These are phyloP conservation scores for Capromys pilorides DNA, from an alignment of 2,797 vertebrate species.

Conservation along the genomic window DNA sequence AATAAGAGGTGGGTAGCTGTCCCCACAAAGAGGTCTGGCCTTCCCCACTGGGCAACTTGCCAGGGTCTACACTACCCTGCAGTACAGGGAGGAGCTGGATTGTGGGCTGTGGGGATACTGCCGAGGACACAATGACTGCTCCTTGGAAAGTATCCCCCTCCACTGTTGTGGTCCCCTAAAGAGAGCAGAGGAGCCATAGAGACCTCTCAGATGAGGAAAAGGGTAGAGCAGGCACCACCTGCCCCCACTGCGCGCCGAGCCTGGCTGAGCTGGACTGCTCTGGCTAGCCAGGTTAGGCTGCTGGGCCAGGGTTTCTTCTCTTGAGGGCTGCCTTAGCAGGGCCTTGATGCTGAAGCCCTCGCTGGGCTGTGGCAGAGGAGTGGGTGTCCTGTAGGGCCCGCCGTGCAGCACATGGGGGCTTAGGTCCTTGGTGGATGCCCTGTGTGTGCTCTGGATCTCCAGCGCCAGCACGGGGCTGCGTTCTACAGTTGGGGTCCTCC, in stretches of 20 bases:
- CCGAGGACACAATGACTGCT: background rate
- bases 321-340: constrained; percentile 87
- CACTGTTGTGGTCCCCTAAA: background rate
- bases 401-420: constrained; percentile 91
- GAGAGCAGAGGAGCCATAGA: constrained; percentile 50
- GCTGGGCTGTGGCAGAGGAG: background rate
- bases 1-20: constrained; percentile 91
- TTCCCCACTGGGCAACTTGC: background rate
- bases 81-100: constrained; percentile 79
- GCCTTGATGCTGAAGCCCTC: constrained; percentile 91
- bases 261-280: background rate
- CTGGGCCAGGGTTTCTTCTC: constrained; percentile 72
- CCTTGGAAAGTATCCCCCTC: constrained; percentile 47
- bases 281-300: constrained; percentile 3
- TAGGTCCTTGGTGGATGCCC: constrained; percentile 90
- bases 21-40: constrained; percentile 81
- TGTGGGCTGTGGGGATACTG: constrained; percentile 58
- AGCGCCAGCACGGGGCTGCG: constrained; percentile 90
- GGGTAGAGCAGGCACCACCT: background rate
- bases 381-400: constrained; percentile 34
- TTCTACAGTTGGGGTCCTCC: constrained; percentile 94
- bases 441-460: constrained; percentile 76
- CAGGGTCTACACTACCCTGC: constrained; percentile 43
- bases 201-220: constrained; percentile 6
- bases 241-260: background rate